Percentiles rank a stretch among this genome's conserved stretches.
phyloP scores from a whole-genome alignment of 2,888 invertebrate genomes.

The Phlogophora meticulosa region DNA sequence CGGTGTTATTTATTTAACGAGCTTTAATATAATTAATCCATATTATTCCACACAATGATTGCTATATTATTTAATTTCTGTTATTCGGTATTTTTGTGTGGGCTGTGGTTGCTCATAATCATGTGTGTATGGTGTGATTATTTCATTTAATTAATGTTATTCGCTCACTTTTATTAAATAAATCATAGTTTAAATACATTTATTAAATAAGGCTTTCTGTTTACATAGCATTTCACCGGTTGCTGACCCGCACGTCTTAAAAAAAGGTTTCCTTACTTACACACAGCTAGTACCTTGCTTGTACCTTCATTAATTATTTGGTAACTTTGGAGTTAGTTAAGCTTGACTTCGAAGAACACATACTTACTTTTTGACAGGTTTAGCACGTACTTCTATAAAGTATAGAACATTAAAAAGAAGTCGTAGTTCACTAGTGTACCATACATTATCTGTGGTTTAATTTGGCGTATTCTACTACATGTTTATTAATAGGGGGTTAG shows the following conservation, averaged over 20 bases:
- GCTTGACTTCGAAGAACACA: not conserved
- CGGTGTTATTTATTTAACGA: conserved; percentile 1
- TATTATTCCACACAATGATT: not conserved
- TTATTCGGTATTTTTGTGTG: conserved; percentile 1
- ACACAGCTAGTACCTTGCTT: not conserved
- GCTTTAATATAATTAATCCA: conserved; percentile 7
- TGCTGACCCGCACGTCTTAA: not conserved
- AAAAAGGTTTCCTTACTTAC: no score
- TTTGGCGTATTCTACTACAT: no score
- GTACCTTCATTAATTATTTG: conserved; percentile 17
- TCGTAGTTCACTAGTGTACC: no score
- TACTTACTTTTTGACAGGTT: not conserved
- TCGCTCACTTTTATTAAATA: not conserved
- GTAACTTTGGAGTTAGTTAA: conserved; percentile 4
- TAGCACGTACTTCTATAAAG: no score
- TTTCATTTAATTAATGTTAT: conserved; percentile 21
- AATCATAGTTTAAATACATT: conserved; percentile 2
- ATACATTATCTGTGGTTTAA: no score
- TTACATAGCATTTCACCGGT: not conserved
- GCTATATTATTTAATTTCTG: conserved; percentile 1
- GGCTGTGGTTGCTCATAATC: conserved; percentile 3
- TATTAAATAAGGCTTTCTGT: conserved; percentile 1
- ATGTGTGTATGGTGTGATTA: not conserved
- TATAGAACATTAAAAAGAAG: no score
- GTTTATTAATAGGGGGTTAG: no score